phyloP scores from a whole-genome alignment of 1,140 invertebrate species.

The Globodera ellingtonae region DNA sequence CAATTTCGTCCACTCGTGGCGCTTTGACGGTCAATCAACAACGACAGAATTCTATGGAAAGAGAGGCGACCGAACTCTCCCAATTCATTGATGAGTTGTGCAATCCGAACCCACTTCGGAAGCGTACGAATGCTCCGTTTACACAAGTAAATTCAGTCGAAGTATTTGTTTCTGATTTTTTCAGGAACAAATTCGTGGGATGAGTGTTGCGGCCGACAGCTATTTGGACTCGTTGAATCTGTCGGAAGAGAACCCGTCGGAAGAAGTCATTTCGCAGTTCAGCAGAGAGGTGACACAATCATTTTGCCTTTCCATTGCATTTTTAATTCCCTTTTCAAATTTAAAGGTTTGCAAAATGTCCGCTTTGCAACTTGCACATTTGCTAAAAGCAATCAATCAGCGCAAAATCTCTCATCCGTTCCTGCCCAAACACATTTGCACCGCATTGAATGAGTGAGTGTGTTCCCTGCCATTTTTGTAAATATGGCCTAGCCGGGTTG shows the following conservation, averaged over 20 bases:
- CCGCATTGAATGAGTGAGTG: neutral
- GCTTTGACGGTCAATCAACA: neutral
- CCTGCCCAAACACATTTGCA: neutral
- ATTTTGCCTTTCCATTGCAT: neutral
- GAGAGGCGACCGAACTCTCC: neutral
- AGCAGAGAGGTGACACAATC: neutral
- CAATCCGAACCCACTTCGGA: neutral
- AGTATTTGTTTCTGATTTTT: neutral
- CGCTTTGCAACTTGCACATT: neutral
- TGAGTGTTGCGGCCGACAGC: neutral
- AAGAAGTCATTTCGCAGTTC: neutral
- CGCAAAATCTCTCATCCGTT: neutral
- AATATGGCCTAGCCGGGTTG: too few species aligned
- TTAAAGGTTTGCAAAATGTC: slow-evolving; percentile 5
- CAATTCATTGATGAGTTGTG: neutral
- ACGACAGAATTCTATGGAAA: neutral
- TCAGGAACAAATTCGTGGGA: neutral
- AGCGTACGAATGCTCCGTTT: neutral
- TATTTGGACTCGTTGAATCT: neutral
- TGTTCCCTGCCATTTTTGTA: neutral
- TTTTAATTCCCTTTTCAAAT: neutral
- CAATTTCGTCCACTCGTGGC: neutral
- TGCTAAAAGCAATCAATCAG: neutral
- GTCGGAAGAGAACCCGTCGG: neutral
- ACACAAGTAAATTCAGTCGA: neutral